These are phyloP conservation scores for Andrena bucephala DNA, from an alignment of 2,888 invertebrate species.

Conservation along the genomic window DNA sequence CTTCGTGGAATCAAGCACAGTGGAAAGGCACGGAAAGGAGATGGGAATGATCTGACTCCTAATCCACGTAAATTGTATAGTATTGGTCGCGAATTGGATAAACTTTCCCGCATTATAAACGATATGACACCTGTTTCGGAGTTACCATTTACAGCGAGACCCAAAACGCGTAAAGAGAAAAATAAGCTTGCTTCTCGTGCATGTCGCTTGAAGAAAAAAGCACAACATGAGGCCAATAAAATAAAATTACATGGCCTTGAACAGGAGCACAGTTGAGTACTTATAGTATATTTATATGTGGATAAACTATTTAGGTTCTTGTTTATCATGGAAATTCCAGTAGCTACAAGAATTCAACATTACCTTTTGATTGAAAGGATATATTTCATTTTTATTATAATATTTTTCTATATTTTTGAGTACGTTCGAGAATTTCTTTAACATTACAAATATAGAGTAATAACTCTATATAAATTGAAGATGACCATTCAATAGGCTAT, in stretches of 20 bases:
- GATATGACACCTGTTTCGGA: slow-evolving; percentile 98
- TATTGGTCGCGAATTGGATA: slow-evolving; percentile 97
- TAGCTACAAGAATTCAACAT: neutral
- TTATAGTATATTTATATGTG: neutral
- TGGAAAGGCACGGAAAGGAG: slow-evolving; percentile 97
- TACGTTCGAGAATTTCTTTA: too few species aligned
- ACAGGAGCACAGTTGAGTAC: slow-evolving; percentile 93
- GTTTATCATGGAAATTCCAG: neutral
- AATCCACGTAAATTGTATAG: slow-evolving; percentile 95
- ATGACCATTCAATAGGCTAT: too few species aligned
- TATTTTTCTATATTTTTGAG: too few species aligned
- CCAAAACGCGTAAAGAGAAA: slow-evolving; percentile 98
- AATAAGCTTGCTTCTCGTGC: slow-evolving; percentile 98
- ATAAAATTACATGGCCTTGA: slow-evolving; percentile 97
- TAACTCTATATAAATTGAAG: too few species aligned
- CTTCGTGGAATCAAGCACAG: slow-evolving; percentile 96
- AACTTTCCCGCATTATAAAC: slow-evolving; percentile 95
- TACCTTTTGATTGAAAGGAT: neutral
- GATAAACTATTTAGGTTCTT: neutral
- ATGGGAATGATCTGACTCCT: slow-evolving; percentile 98
- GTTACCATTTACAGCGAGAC: slow-evolving; percentile 94
- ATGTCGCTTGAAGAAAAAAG: slow-evolving; percentile 98
- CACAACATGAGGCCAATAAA: slow-evolving; percentile 99
- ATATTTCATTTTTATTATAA: too few species aligned
- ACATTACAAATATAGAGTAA: too few species aligned